Conservation (phyloP, 2,888 invertebrate genomes). For the Agrenia bidenticulata region DNA sequence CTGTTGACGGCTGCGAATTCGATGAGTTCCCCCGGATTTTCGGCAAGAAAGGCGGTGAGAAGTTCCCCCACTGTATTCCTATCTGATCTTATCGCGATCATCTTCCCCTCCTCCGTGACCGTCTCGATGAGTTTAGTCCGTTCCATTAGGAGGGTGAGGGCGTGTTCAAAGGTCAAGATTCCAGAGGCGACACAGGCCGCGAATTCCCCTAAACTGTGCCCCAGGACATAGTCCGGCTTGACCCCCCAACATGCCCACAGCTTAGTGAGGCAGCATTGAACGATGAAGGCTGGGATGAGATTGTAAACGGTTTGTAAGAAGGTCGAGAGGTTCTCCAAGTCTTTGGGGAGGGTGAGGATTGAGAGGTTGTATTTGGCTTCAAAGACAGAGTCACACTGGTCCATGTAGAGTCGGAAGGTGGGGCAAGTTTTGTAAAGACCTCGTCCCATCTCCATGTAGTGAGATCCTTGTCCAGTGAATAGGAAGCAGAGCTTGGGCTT, state of each 20-base stretch:
- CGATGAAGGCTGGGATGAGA: constrained; percentile 31
- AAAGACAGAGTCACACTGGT: constrained; percentile 27
- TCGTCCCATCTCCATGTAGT: constrained; percentile 31
- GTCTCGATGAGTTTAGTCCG: constrained; percentile 34
- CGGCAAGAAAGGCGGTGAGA: neutral
- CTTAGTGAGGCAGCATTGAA: constrained; percentile 32
- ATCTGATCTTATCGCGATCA: constrained; percentile 34
- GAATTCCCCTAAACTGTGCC: constrained; percentile 41
- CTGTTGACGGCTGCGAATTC: constrained; percentile 17
- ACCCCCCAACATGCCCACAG: constrained; percentile 36
- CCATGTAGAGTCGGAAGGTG: constrained; percentile 28
- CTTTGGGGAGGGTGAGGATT: constrained; percentile 14
- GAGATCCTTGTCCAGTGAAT: constrained; percentile 41
- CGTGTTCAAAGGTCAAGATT: constrained; percentile 25
- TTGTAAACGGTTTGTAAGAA: constrained; percentile 23
- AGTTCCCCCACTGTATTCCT: neutral
- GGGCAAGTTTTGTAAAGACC: constrained; percentile 28
- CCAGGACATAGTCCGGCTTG: constrained; percentile 30
- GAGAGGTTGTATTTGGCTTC: constrained; percentile 20
- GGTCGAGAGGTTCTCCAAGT: constrained; percentile 13
- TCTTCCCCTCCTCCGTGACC: constrained; percentile 31
- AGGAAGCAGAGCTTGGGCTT: constrained; percentile 26
- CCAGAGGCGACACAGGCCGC: constrained; percentile 32
- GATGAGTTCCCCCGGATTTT: neutral
- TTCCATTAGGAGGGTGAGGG: constrained; percentile 30